phyloP scores from a whole-genome alignment of 1,140 invertebrate genomes.

The Chlorops oryzae region DNA sequence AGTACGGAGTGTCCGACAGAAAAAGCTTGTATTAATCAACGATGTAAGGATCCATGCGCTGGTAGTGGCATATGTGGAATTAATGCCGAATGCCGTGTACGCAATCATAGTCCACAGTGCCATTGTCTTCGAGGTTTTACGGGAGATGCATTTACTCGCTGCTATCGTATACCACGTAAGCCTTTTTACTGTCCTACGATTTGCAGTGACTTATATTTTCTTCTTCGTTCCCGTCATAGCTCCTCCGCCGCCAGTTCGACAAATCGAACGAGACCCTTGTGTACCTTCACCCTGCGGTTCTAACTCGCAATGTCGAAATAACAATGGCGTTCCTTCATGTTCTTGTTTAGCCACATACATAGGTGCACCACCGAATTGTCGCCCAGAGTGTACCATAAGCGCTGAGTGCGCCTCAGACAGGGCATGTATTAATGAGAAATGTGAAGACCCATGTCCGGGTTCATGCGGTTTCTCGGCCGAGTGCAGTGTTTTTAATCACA shows the following conservation, averaged over 20 bases:
- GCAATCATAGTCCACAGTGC: conserved; percentile 66
- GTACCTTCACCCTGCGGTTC: conserved; percentile 63
- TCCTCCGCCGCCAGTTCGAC: conserved; percentile 44
- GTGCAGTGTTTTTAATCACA: conserved; percentile 79
- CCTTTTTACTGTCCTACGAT: conserved; percentile 36
- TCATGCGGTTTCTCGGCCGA: conserved; percentile 75
- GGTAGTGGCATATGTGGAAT: conserved; percentile 65
- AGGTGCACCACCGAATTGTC: conserved; percentile 68
- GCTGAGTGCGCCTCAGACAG: conserved; percentile 72
- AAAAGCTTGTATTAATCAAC: conserved; percentile 63
- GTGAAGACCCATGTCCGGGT: conserved; percentile 76
- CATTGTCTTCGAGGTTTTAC: conserved; percentile 58
- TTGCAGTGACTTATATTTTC: background rate
- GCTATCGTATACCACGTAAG: conserved; percentile 56
- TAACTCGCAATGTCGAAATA: conserved; percentile 68
- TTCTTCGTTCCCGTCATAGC: conserved; percentile 17
- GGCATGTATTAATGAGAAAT: conserved; percentile 77
- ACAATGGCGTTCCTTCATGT: conserved; percentile 70
- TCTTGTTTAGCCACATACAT: conserved; percentile 69
- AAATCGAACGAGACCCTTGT: conserved; percentile 58
- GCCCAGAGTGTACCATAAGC: conserved; percentile 79
- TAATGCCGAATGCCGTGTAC: conserved; percentile 62
- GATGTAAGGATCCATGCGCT: conserved; percentile 61
- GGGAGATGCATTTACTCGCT: conserved; percentile 63
- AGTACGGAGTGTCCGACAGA: conserved; percentile 61